Evolutionary conservation across 2,888 invertebrate species (phyloP).

Genomic region (Argyra leucocephala): DNA sequence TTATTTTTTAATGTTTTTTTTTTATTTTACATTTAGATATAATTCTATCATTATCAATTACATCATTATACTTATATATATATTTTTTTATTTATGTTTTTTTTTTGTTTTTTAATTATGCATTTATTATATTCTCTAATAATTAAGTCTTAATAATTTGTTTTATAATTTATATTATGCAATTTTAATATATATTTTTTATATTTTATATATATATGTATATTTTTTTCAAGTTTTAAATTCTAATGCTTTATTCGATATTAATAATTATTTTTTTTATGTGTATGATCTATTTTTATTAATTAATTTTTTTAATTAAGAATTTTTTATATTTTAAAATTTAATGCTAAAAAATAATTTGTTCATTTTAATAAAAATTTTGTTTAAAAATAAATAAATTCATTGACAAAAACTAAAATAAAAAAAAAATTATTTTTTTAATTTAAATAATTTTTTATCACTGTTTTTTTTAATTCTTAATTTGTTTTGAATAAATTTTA

Average conservation of each 20-base stretch:
- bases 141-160: constrained; percentile 6
- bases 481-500: too few relatives aligned
- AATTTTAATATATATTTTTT: not conserved
- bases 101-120: not conserved
- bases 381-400: too few relatives aligned
- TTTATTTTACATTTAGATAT: constrained; percentile 3
- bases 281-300: not conserved
- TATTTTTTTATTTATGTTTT: not conserved
- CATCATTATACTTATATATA: not conserved
- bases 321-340: not conserved
- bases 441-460: too few relatives aligned
- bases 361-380: not conserved
- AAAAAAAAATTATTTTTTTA: too few relatives aligned
- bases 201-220: not conserved
- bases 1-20: not conserved
- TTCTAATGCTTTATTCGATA: constrained; percentile 1
- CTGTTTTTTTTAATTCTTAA: too few relatives aligned
- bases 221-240: not conserved
- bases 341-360: not conserved
- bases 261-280: not conserved
- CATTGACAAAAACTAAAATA: too few relatives aligned
- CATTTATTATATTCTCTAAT: not conserved
- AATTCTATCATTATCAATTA: constrained; percentile 6
- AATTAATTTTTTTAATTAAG: not conserved
- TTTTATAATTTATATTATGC: not conserved